Base-by-base conservation (phyloP, 2,888 invertebrate genomes). In the Drosophila testacea region DNA sequence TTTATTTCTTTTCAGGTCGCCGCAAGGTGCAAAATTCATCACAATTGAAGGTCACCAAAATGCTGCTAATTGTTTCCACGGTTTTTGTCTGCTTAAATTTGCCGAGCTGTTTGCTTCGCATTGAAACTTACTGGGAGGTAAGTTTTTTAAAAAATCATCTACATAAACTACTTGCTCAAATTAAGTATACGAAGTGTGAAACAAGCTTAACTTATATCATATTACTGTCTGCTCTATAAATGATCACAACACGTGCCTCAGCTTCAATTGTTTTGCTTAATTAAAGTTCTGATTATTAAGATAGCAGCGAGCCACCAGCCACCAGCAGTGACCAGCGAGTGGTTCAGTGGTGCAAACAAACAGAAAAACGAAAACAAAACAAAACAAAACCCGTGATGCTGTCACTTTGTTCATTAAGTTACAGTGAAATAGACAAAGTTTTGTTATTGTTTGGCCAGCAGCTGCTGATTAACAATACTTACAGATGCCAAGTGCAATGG, bases 41-140 rank as follows among this genome's bases (percentile, higher is more conserved):
- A 0, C 96, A 96, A 89, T 93, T 95, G 27, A 95, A 95, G 87
- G 94, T 97, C 71, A 97, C 97, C 39, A 95, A 96, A 89, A 97
- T 97, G 96, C 93, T 97, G 63, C 94, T 97, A 30, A 93, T 96
- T 57, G 96, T 97, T 0, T 97, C 97, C 2, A 94, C 95, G 0
- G 96, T 96, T 0, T 97, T 96, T 91, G 94, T 97, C 9, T 93
- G 95, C 47, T 94, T 97, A 56, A 97, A 97, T 92, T 90, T 96
- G 64, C 97, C 97, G 0, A 95, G 95, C 34, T 96, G 96, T 92
- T 93, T 95, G 55, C 93, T 96, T 92, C 93, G 97, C 64, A 93
- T 96, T 32, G 92, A 94, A 79, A 94, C 95, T 13, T 96, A 94
- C 90, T 81, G 90, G 62, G 93, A 94, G 92, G 94, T 95, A 93